phyloP scores from a whole-genome alignment of 2,113 vertebrate genomes.

The Rattus rattus region DNA sequence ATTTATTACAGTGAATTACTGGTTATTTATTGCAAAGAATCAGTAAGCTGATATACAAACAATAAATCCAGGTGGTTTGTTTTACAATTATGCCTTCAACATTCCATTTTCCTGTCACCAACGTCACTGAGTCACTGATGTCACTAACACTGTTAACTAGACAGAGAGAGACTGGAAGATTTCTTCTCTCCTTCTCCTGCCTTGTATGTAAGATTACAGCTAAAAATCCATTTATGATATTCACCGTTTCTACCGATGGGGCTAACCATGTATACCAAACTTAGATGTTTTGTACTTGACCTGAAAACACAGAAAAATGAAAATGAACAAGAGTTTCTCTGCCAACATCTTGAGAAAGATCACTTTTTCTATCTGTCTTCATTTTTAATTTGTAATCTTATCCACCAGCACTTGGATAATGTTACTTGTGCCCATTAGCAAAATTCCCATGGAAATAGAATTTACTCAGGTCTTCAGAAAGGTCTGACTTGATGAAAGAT shows the following conservation, averaged over 20 bases:
- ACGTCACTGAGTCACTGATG: constrained; percentile 59
- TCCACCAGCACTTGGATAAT: background rate
- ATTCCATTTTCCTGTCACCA: constrained; percentile 44
- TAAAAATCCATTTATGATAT: constrained; percentile 42
- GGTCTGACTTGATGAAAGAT: constrained; percentile 62
- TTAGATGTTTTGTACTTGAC: background rate
- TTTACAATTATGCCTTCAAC: constrained; percentile 49
- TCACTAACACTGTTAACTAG: constrained; percentile 60
- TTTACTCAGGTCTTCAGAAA: constrained; percentile 49
- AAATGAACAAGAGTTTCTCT: constrained; percentile 49
- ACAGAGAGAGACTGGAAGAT: constrained; percentile 47
- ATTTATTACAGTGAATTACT: constrained; percentile 8
- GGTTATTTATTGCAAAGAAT: background rate
- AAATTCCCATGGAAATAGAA: constrained; percentile 70
- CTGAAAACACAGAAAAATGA: constrained; percentile 42
- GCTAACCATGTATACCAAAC: constrained; percentile 16
- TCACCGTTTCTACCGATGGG: constrained; percentile 31
- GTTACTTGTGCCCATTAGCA: constrained; percentile 56
- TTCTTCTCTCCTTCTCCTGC: constrained; percentile 41
- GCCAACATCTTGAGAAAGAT: constrained; percentile 33
- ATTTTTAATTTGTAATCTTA: constrained; percentile 38
- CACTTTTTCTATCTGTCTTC: constrained; percentile 37
- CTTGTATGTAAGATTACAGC: constrained; percentile 53
- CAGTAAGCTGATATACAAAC: constrained; percentile 14
- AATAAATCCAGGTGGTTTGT: constrained; percentile 34